Evolutionary conservation across 1,140 invertebrate species (phyloP).

Genomic region (Pollicipes pollicipes): DNA sequence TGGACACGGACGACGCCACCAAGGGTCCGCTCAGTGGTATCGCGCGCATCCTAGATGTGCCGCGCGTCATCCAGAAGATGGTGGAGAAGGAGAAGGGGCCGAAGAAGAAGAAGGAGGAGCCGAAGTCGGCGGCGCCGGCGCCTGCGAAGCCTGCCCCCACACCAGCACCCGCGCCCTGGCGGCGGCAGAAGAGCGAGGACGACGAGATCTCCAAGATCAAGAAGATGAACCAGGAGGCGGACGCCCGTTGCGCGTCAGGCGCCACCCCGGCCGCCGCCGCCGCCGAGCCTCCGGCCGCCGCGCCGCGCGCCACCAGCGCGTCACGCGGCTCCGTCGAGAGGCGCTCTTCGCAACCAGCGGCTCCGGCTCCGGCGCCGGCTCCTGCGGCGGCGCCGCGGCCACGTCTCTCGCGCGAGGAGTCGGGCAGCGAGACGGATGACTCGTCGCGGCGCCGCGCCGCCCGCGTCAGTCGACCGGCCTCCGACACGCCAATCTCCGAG

Average conservation of each 20-base stretch:
- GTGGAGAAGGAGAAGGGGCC: slow-evolving; percentile 27
- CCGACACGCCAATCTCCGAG: too few species aligned
- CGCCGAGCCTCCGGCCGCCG: too few species aligned
- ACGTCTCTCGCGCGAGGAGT: neutral
- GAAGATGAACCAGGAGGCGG: slow-evolving; percentile 42
- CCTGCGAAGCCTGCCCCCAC: slow-evolving; percentile 28
- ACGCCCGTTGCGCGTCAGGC: too few species aligned
- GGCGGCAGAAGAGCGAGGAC: slow-evolving; percentile 62
- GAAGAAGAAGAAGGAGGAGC: slow-evolving; percentile 14
- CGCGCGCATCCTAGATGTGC: slow-evolving; percentile 41
- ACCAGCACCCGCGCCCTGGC: slow-evolving; percentile 27
- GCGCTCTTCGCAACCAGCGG: too few species aligned
- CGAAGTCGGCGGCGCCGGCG: too few species aligned
- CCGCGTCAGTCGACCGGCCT: too few species aligned
- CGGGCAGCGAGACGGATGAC: slow-evolving; percentile 23
- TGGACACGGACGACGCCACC: slow-evolving; percentile 75
- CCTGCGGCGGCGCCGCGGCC: too few species aligned
- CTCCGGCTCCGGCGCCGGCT: too few species aligned
- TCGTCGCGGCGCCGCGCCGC: slow-evolving; percentile 13
- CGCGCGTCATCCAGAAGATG: slow-evolving; percentile 67
- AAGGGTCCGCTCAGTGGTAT: slow-evolving; percentile 64
- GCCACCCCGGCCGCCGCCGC: too few species aligned
- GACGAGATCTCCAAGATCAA: slow-evolving; percentile 78
- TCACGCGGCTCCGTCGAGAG: too few species aligned
- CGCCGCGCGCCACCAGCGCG: too few species aligned